Base-by-base conservation (phyloP, 2,888 invertebrate species). In the Eupithecia exiguata region DNA sequence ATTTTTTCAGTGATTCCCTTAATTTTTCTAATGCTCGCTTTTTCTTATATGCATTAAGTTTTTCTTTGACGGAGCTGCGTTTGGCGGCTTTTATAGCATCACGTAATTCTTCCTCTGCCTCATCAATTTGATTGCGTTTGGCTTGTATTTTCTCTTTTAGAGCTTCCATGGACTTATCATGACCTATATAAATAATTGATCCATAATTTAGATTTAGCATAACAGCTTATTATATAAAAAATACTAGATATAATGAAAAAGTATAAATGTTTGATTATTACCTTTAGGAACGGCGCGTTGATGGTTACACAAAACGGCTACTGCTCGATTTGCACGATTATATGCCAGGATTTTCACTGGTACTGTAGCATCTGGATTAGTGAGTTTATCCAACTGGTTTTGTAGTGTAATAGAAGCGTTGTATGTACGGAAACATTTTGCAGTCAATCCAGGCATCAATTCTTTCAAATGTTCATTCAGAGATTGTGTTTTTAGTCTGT, bases 401-500 rank as follows among this genome's bases (percentile, higher is more conserved):
- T 99, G 99, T 80, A 99, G 94, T 65, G 99, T 99, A 89, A 97
- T 97, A n/a, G 99, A 99, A 72, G 99, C 99, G 91, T 99, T 99
- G 94, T 98, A 99, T 68, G 99, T 99, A 97, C 99, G 98, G 96
- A 99, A 99, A 78, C 99, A 99, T 95, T 99, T 99, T 63, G 99
- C 99, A 73, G 99, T 99, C 80, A 99, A 95, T 71, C 99, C 96
- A 85, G 90, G 89, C 99, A 99, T 99, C 84, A 99, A 94, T 86
- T 98, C 98, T 88, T 98, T 98, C 80, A 99, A 95, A 95, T 99
- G 99, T 90, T 99, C 99, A 94, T 99, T 99, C 89, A 99, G 95
- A 77, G 99, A 98, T 82, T 97, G 95, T 0, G 99, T 99, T 91
- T 99, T 99, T 12, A 99, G 95, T 80, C 99, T 87, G 94, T 99